A percentile compares a stretch with the other conserved stretches of the same genome.
Evolutionary conservation across 2,113 vertebrate genomes (phyloP).

Genomic region (Prinia subflava): DNA sequence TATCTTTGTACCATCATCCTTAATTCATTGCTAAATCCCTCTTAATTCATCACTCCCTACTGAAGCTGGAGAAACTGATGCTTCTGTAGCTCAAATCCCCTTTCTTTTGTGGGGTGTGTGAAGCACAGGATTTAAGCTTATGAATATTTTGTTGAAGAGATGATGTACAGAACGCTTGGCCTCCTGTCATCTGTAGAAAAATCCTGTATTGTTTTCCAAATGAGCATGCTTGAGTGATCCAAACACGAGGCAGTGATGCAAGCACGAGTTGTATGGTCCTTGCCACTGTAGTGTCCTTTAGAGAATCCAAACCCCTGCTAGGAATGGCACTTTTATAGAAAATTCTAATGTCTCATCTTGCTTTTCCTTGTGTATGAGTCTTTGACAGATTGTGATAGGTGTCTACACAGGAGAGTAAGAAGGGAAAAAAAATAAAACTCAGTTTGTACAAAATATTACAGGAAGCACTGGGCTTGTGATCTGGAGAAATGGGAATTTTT

Average conservation of each 20-base stretch:
- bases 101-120: background rate
- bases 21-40: background rate
- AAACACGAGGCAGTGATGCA: background rate
- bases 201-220: background rate
- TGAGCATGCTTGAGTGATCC: background rate
- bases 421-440: background rate
- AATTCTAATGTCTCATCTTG: background rate
- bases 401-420: background rate
- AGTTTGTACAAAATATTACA: background rate
- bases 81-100: background rate
- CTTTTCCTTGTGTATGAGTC: background rate
- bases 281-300: background rate
- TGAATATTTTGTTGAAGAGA: background rate
- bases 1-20: background rate
- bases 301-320: background rate
- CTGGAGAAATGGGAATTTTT: background rate
- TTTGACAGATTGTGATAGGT: background rate
- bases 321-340: background rate
- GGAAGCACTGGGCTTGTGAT: background rate
- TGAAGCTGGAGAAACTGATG: background rate
- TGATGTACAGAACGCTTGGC: background rate
- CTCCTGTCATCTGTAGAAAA: background rate
- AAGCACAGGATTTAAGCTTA: background rate
- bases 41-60: background rate
- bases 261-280: background rate